A percentile compares a stretch with the other conserved stretches of the same genome.
Evolutionary conservation across 2,888 invertebrate species (phyloP).

Genomic region (Eilema sororculum): DNA sequence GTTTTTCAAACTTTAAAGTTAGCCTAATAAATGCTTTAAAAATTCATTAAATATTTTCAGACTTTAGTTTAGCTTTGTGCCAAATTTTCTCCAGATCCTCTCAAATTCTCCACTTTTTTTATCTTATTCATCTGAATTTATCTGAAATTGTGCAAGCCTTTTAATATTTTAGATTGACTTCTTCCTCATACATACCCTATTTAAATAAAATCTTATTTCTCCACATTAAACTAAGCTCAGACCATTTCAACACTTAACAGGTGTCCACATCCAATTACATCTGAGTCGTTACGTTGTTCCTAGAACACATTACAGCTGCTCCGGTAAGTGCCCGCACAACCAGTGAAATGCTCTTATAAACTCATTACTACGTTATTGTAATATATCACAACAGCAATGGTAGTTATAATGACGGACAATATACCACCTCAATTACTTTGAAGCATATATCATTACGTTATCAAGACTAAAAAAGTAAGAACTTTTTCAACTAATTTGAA

Average conservation of each 20-base stretch:
- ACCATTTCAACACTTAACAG: constrained; percentile 34
- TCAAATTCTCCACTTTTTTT: too few relatives aligned
- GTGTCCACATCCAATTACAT: constrained; percentile 40
- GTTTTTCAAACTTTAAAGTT: too few relatives aligned
- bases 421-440: constrained; percentile 2
- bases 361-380: constrained; percentile 22
- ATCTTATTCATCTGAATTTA: too few relatives aligned
- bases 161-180: too few relatives aligned
- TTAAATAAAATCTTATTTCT: neutral
- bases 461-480: neutral
- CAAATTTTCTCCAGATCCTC: too few relatives aligned
- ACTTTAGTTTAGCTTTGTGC: too few relatives aligned
- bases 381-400: constrained; percentile 12
- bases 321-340: constrained; percentile 24
- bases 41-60: too few relatives aligned
- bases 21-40: too few relatives aligned
- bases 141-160: too few relatives aligned
- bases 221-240: constrained; percentile 5
- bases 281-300: constrained; percentile 29
- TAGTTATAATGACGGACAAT: constrained; percentile 12
- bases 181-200: neutral
- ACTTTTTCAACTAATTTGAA: neutral
- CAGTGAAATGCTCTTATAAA: constrained; percentile 34
- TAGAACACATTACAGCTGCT: constrained; percentile 35
- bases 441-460: neutral